These are phyloP conservation scores for Drosophila elegans DNA, from an alignment of 1,140 invertebrate genomes.

Conservation along the genomic window DNA sequence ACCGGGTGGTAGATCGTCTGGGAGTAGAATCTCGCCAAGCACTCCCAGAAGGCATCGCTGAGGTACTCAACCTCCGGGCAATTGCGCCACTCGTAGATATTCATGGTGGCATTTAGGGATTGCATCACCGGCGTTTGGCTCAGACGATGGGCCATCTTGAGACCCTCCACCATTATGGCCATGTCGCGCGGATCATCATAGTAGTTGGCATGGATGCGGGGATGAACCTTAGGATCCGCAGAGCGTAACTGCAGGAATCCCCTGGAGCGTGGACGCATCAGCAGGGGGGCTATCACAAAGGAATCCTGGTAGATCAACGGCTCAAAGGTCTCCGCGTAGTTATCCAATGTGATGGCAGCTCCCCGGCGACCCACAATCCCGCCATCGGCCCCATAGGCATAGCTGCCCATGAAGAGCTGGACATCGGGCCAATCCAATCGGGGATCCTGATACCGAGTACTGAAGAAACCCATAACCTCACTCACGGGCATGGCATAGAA, in stretches of 20 bases:
- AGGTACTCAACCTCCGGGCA: slow-evolving; percentile 85
- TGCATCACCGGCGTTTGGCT: slow-evolving; percentile 88
- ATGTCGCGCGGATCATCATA: slow-evolving; percentile 89
- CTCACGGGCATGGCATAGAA: slow-evolving; percentile 89
- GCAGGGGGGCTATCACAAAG: slow-evolving; percentile 88
- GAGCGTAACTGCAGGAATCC: slow-evolving; percentile 89
- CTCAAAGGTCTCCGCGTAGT: slow-evolving; percentile 89
- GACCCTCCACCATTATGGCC: slow-evolving; percentile 90
- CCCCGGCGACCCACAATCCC: slow-evolving; percentile 89
- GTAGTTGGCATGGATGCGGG: slow-evolving; percentile 93
- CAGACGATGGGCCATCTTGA: slow-evolving; percentile 88
- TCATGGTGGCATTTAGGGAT: slow-evolving; percentile 87
- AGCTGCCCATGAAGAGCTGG: slow-evolving; percentile 90
- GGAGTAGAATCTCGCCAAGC: slow-evolving; percentile 89
- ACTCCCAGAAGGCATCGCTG: slow-evolving; percentile 89
- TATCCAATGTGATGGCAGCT: slow-evolving; percentile 88
- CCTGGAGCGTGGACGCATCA: slow-evolving; percentile 89
- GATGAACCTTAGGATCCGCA: slow-evolving; percentile 89
- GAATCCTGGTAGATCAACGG: slow-evolving; percentile 89
- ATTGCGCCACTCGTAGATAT: slow-evolving; percentile 87
- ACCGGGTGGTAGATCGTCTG: slow-evolving; percentile 89
- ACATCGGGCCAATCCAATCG: slow-evolving; percentile 91
- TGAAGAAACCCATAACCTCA: slow-evolving; percentile 91
- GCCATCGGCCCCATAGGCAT: slow-evolving; percentile 90
- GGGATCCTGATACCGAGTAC: slow-evolving; percentile 89